Evolutionary conservation across 1,140 invertebrate genomes (phyloP), one percentile per base, ranked within the genome.

Genomic region (Andricus grossulariae): DNA sequence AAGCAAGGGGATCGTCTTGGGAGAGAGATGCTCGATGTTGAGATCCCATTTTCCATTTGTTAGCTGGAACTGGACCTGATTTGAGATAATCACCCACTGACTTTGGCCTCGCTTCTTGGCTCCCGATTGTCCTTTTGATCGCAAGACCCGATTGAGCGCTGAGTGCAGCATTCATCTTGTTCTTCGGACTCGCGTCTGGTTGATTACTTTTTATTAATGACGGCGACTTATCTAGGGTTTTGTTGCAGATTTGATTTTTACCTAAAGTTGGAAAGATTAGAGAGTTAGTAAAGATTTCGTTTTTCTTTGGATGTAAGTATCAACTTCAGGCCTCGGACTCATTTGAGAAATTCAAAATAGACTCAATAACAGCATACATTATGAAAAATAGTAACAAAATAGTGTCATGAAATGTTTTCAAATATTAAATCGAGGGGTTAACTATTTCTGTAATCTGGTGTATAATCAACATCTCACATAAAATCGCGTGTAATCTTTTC

Each of bases 21-120:
- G 77, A 50, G 1, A 57, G 66, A 2, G 71, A 18, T 8, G 78
- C 55, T 50, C 81, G 78, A 73, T 88, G 86, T 21, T 88, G 83
- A 15, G 82, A n/a, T 0, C 82, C 82, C 82, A 86, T 87, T 72
- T 83, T 78, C 87, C 86, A 88, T 39, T 88, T 88, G 19, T 87
- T 88, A 11, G 73, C 45, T 10, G 83, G 81, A 1, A 86, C 45
- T 1, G 83, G 83, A 19, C 76, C 32, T 10, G 83, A 77, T 57
- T 79, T 83, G 25, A 85, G 25, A 74, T 80, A 85, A 6, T 88
- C 86, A 3, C 85, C 83, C 21, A 87, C 82, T 3, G 84, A 86
- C 45, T 87, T 88, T 15, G 87, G 84, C 50, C 84, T 78, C 15
- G 50, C 75, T 50, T 88, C 87, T 39, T 66, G 60, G 11, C 77